Base-by-base conservation (phyloP, 2,113 vertebrate genomes). In the Tachycineta bicolor region DNA sequence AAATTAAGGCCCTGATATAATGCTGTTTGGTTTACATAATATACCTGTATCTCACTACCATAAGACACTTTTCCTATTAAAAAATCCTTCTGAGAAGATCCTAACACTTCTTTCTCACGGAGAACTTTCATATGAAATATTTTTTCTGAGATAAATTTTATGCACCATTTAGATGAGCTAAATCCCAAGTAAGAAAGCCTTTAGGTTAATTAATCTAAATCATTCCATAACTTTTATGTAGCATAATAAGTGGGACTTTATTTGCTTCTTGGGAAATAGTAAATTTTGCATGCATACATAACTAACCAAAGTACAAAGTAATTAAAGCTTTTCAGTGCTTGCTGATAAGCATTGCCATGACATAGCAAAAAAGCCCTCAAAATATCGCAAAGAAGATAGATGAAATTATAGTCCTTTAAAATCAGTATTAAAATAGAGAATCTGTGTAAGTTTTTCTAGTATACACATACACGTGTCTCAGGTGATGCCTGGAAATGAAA, bases 301-400 rank as follows among this genome's bases (percentile, higher is more conserved):
- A 96, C 94, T 92, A 97, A 97, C 55, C 56, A 52, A 97, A 95
- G 96, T 97, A 97, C 86, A 96, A 97, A 98, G 94, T 97, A 98
- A 98, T 98, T 98, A 98, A 97, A 96, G 96, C 93, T 98, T 97
- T 98, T 96, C 98, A 97, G 14, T 95, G 93, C 90, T 82, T 97
- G 96, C 91, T 98, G 97, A 97, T 98, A 98, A 98, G 96, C 92
- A 77, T 87, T 97, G 80, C 90, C 62, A 93, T 97, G 96, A 98
- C 97, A 97, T 70, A 97, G 89, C 93, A 97, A 98, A 98, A 98
- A 98, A 97, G 56, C 56, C 75, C 89, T 98, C 95, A 96, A 97
- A 96, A 97, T 94, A 89, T 74, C 63, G 97, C 93, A 95, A 96
- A 90, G 94, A 97, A 58, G 92, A 90, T 96, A 90, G 56, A 93